Conservation (phyloP, 37 sponge, comb jelly and placozoan species). For the Geodia barretti region DNA sequence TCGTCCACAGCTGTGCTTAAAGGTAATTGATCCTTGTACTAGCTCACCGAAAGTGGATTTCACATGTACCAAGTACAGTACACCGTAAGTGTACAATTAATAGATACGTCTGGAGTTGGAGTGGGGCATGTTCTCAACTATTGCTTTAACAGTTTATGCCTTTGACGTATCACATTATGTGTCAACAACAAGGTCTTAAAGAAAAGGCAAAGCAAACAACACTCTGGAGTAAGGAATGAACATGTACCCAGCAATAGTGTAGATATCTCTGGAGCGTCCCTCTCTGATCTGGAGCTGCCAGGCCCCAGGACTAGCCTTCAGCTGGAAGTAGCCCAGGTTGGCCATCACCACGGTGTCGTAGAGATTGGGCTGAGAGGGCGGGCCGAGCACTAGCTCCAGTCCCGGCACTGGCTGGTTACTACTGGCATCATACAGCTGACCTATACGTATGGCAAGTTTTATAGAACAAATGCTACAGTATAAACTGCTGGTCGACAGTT, state of each 20-base stretch:
- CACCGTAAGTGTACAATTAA: too few relatives aligned
- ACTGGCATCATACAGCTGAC: constrained; percentile 76
- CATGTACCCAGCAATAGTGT: constrained; percentile 66
- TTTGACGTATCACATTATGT: too few relatives aligned
- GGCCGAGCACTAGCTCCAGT: constrained; percentile 84
- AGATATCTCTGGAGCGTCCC: constrained; percentile 80
- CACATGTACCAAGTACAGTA: too few relatives aligned
- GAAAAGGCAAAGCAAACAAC: neutral
- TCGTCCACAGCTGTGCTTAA: too few relatives aligned
- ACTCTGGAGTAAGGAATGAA: neutral
- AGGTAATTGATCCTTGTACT: too few relatives aligned
- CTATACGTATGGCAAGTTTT: constrained; percentile 44
- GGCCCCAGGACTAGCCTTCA: constrained; percentile 88
- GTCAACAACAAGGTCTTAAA: too few relatives aligned
- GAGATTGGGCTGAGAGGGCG: constrained; percentile 44
- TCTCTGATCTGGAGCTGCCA: constrained; percentile 84
- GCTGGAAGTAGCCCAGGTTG: constrained; percentile 96
- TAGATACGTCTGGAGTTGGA: too few relatives aligned
- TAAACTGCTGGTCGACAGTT: too few relatives aligned
- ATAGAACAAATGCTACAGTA: neutral
- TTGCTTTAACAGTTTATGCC: too few relatives aligned
- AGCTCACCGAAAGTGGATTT: too few relatives aligned
- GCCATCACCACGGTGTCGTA: constrained; percentile 98
- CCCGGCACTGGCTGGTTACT: constrained; percentile 80
- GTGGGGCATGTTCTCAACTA: too few relatives aligned